Evolutionary conservation across 1,140 invertebrate genomes (phyloP).

Genomic region (Drosophila saltans): DNA sequence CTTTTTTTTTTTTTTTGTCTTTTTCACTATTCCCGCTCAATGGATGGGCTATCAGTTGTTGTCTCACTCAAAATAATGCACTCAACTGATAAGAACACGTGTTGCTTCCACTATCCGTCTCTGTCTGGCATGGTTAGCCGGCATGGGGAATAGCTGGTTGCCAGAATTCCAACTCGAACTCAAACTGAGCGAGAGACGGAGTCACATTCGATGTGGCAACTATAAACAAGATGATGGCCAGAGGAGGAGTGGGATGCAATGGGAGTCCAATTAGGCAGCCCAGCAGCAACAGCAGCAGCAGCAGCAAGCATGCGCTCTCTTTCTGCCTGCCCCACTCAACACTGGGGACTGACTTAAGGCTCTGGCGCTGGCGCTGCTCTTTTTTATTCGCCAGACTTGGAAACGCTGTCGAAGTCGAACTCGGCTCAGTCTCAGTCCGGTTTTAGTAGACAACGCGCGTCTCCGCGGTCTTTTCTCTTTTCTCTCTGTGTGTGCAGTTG

Average conservation of each 20-base stretch:
- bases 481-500: slow-evolving; percentile 20
- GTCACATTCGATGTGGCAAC: slow-evolving; percentile 23
- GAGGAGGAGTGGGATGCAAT: slow-evolving; percentile 9
- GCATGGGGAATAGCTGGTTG: neutral
- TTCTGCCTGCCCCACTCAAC: slow-evolving; percentile 42
- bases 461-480: slow-evolving; percentile 53
- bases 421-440: slow-evolving; percentile 71
- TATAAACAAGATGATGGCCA: neutral
- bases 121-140: slow-evolving; percentile 18
- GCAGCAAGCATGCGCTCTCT: slow-evolving; percentile 79
- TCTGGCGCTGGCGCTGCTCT: slow-evolving; percentile 62
- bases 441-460: slow-evolving; percentile 67
- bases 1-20: too few relatives aligned
- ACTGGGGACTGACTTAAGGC: slow-evolving; percentile 54
- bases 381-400: slow-evolving; percentile 37
- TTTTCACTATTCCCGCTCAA: slow-evolving; percentile 22
- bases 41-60: neutral
- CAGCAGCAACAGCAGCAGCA: slow-evolving; percentile 37
- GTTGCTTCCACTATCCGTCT: slow-evolving; percentile 63
- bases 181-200: neutral
- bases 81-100: slow-evolving; percentile 78
- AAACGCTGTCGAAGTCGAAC: slow-evolving; percentile 34
- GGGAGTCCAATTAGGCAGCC: slow-evolving; percentile 55
- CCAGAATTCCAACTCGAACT: slow-evolving; percentile 2
- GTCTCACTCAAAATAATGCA: slow-evolving; percentile 28